Percentiles rank a stretch among this genome's conserved stretches.
These are phyloP conservation scores for Brenthis hecate DNA, from an alignment of 2,888 invertebrate genomes.

Conservation along the genomic window DNA sequence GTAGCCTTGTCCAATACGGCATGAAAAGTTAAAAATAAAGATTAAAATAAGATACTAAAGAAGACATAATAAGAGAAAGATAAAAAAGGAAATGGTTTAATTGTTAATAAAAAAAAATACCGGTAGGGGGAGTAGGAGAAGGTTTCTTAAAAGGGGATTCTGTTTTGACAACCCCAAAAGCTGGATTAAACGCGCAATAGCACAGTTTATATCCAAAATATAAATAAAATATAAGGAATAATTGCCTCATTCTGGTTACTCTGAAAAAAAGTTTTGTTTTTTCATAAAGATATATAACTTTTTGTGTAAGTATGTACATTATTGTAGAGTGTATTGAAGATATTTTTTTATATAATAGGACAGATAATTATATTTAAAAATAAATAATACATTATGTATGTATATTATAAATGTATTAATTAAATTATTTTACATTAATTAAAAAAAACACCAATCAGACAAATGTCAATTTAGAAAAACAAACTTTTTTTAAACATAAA, in stretches of 20 bases:
- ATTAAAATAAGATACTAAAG: neutral
- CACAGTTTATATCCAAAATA: constrained; percentile 13
- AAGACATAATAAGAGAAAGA: neutral
- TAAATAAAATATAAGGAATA: neutral
- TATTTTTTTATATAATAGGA: constrained; percentile 23
- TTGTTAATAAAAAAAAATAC: neutral
- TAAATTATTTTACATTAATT: too few relatives aligned
- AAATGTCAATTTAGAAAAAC: too few relatives aligned
- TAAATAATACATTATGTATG: neutral
- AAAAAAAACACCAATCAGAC: too few relatives aligned
- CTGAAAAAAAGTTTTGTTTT: neutral
- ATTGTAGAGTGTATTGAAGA: constrained; percentile 1
- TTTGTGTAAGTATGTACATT: constrained; percentile 1
- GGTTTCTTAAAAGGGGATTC: constrained; percentile 1
- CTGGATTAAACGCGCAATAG: constrained; percentile 18
- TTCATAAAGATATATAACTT: neutral
- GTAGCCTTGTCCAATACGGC: neutral
- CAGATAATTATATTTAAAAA: constrained; percentile 12
- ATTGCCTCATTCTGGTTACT: constrained; percentile 2
- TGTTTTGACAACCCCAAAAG: constrained; percentile 19
- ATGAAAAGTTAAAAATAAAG: neutral
- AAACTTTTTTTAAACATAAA: neutral
- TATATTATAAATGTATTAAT: neutral
- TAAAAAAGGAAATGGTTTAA: too few relatives aligned
- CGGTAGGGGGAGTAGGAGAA: neutral